A percentile compares a stretch with the other conserved stretches of the same genome.
phyloP scores from a whole-genome alignment of 2,888 invertebrate genomes.

The Ormia ochracea region DNA sequence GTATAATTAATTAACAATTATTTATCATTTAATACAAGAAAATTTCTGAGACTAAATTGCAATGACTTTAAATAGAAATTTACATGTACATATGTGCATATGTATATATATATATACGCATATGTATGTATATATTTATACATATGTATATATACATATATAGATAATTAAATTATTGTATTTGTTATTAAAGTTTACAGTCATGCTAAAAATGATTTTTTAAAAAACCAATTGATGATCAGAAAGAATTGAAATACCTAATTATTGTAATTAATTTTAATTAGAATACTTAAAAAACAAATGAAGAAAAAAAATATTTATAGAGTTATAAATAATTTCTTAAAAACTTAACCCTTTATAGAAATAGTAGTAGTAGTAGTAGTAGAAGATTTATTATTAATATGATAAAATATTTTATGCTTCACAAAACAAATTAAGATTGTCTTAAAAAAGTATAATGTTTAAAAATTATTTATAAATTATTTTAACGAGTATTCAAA shows the following conservation, averaged over 20 bases:
- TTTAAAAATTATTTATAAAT: no score
- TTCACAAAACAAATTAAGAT: no score
- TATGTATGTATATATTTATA: no score
- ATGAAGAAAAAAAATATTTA: background rate
- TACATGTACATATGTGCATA: background rate
- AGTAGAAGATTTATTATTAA: no score
- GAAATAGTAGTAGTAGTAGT: no score
- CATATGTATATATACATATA: no score
- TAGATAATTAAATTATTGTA: background rate
- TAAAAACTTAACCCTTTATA: no score
- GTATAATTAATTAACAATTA: background rate
- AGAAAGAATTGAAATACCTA: background rate
- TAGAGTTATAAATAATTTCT: slow-evolving; percentile 13
- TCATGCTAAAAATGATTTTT: background rate
- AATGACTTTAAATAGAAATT: background rate
- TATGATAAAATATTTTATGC: no score
- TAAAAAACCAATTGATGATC: background rate
- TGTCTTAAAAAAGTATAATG: no score
- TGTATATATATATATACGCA: no score
- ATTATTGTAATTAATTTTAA: background rate
- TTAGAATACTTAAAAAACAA: background rate
- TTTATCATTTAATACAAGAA: background rate
- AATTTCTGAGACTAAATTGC: background rate
- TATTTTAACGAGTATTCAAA: no score
- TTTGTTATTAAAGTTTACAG: background rate